Conservation (phyloP, 1,140 invertebrate genomes). For the Aphaenogaster floridana region DNA sequence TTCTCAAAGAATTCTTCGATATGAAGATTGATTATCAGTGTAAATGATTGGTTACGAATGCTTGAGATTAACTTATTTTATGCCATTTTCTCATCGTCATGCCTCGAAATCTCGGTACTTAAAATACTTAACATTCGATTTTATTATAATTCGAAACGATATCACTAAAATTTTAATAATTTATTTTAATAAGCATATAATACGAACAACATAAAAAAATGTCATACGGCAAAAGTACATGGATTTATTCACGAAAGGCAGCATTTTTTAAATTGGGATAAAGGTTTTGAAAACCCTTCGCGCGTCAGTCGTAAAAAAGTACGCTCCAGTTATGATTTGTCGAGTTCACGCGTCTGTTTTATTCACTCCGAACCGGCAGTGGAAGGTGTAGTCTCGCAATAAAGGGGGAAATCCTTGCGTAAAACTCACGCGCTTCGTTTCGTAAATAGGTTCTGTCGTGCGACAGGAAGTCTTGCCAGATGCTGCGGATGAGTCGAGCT, state of each 20-base stretch:
- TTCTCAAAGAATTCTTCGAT: background rate
- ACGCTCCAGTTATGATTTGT: background rate
- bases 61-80: background rate
- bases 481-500: constrained; percentile 49
- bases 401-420: constrained; percentile 63
- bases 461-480: constrained; percentile 72
- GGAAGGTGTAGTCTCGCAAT: constrained; percentile 54
- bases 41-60: background rate
- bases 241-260: background rate
- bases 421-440: constrained; percentile 65
- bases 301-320: background rate
- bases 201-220: background rate
- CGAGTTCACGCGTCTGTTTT: constrained; percentile 29
- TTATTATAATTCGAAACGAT: background rate
- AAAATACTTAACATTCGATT: background rate
- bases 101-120: background rate
- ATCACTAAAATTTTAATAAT: background rate
- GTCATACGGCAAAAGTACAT: background rate
- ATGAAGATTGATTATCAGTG: background rate
- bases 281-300: background rate
- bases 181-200: background rate
- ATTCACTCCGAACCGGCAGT: constrained; percentile 67
- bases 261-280: too few relatives aligned
- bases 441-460: constrained; percentile 68
- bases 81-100: background rate